phyloP scores from a whole-genome alignment of 2,797 vertebrate species.

The Erethizon dorsatum region DNA sequence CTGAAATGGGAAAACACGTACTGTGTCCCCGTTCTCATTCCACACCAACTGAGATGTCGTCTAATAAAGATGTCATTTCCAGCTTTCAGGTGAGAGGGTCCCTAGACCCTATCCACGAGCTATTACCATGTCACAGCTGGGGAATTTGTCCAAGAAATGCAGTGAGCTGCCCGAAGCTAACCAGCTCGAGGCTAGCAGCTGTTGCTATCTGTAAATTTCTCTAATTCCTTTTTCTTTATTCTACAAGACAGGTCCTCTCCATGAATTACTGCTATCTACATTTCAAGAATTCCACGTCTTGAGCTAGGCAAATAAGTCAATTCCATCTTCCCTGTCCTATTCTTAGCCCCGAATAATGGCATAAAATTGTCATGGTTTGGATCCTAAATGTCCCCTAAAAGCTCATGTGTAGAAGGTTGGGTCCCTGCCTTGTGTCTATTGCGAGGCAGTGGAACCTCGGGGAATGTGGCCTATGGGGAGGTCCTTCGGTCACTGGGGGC shows the following conservation, averaged over 20 bases:
- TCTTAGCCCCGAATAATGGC: neutral
- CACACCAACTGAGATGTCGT: neutral
- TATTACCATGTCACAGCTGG: neutral
- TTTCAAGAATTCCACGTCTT: slow-evolving; percentile 29
- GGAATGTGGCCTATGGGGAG: neutral
- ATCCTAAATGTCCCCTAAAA: neutral
- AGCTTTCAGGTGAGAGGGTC: neutral
- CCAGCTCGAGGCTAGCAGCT: neutral
- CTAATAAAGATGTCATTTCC: neutral
- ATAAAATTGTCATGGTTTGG: neutral
- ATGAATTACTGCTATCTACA: neutral
- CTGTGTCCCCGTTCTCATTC: neutral
- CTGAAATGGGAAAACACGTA: neutral
- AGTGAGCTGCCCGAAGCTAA: neutral
- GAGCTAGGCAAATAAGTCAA: neutral
- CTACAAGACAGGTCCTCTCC: neutral
- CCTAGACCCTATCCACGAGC: neutral
- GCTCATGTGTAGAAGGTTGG: neutral
- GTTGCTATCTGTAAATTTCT: neutral
- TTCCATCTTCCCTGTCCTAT: neutral
- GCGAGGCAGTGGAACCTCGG: neutral
- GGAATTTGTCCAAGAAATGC: neutral
- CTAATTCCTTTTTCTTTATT: neutral
- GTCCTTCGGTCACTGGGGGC: neutral
- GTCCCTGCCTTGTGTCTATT: too few relatives aligned